Percentiles rank a stretch among this genome's conserved stretches.
Conservation (phyloP, 2,888 invertebrate species). For the Coleophora deauratella region DNA sequence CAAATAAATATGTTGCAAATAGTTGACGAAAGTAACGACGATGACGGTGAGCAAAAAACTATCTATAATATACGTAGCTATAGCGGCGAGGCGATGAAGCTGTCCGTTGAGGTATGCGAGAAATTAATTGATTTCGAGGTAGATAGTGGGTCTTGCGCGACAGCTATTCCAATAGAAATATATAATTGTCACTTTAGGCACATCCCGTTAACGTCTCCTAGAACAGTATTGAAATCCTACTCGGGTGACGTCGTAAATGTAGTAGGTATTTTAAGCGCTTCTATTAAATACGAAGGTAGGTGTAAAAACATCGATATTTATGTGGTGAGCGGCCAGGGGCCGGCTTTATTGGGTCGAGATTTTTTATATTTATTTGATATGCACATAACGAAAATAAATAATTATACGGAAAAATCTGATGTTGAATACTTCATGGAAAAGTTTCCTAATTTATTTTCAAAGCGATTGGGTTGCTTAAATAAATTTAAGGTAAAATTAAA, state of each 20-base stretch:
- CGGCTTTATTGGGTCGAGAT: slow-evolving; percentile 1
- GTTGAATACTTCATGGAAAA: background rate
- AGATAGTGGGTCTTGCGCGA: slow-evolving; percentile 1
- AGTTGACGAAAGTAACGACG: slow-evolving; percentile 2
- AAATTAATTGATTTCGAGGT: slow-evolving; percentile 2
- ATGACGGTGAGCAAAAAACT: background rate
- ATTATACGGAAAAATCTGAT: background rate
- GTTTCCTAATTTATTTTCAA: background rate
- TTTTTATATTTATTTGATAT: slow-evolving; percentile 1
- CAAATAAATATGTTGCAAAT: background rate
- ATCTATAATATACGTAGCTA: slow-evolving; percentile 3
- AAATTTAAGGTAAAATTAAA: background rate
- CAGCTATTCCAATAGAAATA: slow-evolving; percentile 1
- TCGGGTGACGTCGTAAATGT: background rate
- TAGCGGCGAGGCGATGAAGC: slow-evolving; percentile 2
- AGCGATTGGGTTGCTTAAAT: slow-evolving; percentile 2
- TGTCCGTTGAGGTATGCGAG: slow-evolving; percentile 2
- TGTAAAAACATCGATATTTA: background rate
- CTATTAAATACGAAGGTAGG: background rate
- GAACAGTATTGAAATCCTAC: slow-evolving; percentile 1
- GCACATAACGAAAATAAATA: background rate
- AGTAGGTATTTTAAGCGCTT: background rate
- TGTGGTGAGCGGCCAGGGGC: background rate
- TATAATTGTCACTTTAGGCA: background rate
- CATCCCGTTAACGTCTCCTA: background rate